These are phyloP conservation scores for Bucco capensis DNA, from an alignment of 2,113 vertebrate genomes.

Conservation along the genomic window DNA sequence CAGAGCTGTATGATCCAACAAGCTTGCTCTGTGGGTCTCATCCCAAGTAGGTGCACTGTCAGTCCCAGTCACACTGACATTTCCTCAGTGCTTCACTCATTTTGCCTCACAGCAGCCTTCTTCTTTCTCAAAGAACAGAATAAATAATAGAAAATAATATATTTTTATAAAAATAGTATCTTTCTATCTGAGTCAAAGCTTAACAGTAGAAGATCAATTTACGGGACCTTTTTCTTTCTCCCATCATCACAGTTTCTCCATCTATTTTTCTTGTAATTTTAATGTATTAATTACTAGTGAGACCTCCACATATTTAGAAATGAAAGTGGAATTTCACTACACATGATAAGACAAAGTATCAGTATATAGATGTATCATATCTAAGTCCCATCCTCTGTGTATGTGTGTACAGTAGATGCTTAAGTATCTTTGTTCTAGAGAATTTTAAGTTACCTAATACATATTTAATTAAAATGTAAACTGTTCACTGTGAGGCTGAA, in stretches of 20 bases:
- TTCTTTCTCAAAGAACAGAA: neutral
- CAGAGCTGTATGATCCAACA: neutral
- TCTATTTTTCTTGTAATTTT: neutral
- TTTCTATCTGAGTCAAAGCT: neutral
- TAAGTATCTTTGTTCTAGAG: neutral
- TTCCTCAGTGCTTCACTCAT: neutral
- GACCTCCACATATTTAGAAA: neutral
- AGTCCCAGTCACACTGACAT: neutral
- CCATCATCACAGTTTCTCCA: neutral
- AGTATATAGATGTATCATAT: neutral
- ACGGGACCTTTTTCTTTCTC: neutral
- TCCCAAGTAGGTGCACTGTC: neutral
- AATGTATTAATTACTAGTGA: neutral
- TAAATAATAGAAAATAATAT: neutral
- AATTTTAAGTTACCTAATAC: neutral
- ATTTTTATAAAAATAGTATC: neutral
- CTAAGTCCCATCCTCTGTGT: neutral
- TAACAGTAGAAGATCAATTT: neutral
- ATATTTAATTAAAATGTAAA: neutral
- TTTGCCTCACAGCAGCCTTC: neutral
- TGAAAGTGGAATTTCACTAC: neutral
- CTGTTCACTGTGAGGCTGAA: slow-evolving; percentile 38
- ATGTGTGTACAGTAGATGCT: neutral
- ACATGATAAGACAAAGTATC: neutral
- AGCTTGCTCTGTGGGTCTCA: neutral